phyloP scores from a whole-genome alignment of 2,888 invertebrate genomes.

The Microplitis deprimator region DNA sequence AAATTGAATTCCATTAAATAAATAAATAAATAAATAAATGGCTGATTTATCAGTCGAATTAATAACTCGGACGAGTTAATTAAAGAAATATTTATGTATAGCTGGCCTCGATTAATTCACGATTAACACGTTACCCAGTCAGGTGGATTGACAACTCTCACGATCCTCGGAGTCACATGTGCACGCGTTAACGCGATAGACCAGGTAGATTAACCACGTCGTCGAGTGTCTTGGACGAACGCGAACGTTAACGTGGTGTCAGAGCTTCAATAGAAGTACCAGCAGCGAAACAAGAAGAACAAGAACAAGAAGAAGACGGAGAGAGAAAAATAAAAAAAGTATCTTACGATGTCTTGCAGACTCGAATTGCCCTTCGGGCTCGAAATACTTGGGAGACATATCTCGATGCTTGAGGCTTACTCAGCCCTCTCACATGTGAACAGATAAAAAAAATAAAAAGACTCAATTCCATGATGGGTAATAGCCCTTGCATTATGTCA shows the following conservation, averaged over 20 bases:
- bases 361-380: conserved; percentile 1
- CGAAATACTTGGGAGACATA: background rate
- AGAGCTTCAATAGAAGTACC: background rate
- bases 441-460: conserved; percentile 54
- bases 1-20: background rate
- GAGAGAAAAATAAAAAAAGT: background rate
- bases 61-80: background rate
- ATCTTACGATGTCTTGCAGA: background rate
- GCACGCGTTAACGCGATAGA: conserved; percentile 29
- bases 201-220: conserved; percentile 30
- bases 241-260: background rate
- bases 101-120: conserved; percentile 18
- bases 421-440: background rate
- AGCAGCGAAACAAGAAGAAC: background rate
- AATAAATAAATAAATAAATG: background rate
- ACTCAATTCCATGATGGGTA: conserved; percentile 60
- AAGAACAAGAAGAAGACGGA: background rate
- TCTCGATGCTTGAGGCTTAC: background rate
- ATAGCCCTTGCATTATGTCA: conserved; percentile 69
- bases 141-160: conserved; percentile 28
- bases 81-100: conserved; percentile 14
- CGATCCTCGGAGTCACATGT: conserved; percentile 9
- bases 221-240: conserved; percentile 19
- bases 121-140: conserved; percentile 35
- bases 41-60: background rate